Conservation (phyloP, 2,113 vertebrate genomes). For the Pachycephala philippinensis region DNA sequence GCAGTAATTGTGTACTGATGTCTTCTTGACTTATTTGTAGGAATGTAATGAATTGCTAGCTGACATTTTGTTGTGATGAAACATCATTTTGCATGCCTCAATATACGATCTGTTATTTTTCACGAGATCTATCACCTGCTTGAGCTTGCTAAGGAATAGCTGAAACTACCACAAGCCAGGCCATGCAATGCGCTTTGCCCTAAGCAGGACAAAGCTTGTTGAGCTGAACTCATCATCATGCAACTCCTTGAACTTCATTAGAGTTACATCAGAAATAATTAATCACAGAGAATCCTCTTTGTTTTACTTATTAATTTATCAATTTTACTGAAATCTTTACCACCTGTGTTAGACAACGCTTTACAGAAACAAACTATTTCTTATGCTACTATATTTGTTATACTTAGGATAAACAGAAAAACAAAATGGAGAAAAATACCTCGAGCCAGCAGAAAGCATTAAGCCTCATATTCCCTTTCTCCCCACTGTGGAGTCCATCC, state of each 20-base stretch:
- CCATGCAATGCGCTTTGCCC: not conserved
- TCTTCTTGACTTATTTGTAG: conserved; percentile 20
- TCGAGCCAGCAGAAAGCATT: not conserved
- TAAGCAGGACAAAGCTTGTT: not conserved
- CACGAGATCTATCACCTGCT: conserved; percentile 13
- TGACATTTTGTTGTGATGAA: conserved; percentile 12
- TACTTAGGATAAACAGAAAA: not conserved
- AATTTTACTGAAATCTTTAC: not conserved
- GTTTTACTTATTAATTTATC: not conserved
- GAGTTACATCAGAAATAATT: not conserved
- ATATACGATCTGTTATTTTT: conserved; percentile 20
- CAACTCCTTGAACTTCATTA: not conserved
- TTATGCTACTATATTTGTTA: not conserved
- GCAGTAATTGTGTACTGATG: not conserved
- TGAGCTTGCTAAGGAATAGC: conserved; percentile 40
- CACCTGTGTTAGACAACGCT: not conserved
- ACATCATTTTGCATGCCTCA: not conserved
- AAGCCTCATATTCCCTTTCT: not conserved
- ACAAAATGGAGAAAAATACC: not conserved
- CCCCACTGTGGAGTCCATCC: not conserved
- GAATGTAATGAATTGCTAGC: conserved; percentile 4
- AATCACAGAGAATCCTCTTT: not conserved
- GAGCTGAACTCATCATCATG: not conserved
- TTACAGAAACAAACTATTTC: not conserved
- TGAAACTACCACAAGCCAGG: not conserved